These are phyloP conservation scores for Magallana angulata DNA, from an alignment of 1,140 invertebrate species.

Conservation along the genomic window DNA sequence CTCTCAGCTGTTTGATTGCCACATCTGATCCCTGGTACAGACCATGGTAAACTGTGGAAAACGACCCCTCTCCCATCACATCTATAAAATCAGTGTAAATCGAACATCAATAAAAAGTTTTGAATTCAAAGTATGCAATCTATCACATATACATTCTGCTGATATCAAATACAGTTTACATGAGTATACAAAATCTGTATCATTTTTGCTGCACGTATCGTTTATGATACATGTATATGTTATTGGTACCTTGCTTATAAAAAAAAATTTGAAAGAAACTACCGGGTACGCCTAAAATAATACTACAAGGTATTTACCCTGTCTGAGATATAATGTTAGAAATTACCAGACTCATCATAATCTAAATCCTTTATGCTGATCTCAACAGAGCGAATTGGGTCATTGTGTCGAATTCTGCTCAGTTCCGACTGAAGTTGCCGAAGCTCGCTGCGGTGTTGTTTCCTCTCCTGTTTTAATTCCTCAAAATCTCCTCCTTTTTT, in stretches of 20 bases:
- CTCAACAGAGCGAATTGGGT: conserved; percentile 68
- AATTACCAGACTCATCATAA: conserved; percentile 67
- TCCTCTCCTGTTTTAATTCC: conserved; percentile 66
- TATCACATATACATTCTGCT: too few relatives aligned
- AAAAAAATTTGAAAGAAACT: too few relatives aligned
- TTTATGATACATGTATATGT: too few relatives aligned
- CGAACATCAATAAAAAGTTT: too few relatives aligned
- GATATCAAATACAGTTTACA: too few relatives aligned
- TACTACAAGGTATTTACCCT: too few relatives aligned
- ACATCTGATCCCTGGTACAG: conserved; percentile 72
- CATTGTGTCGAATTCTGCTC: conserved; percentile 58
- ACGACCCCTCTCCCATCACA: conserved; percentile 74
- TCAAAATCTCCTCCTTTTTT: conserved; percentile 62
- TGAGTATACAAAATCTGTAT: too few relatives aligned
- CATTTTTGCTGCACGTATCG: too few relatives aligned
- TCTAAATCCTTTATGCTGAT: conserved; percentile 65
- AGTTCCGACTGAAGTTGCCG: conserved; percentile 68
- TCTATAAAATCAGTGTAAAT: conserved; percentile 58
- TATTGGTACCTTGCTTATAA: too few relatives aligned
- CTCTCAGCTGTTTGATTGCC: conserved; percentile 72
- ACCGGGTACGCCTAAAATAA: too few relatives aligned
- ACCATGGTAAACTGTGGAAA: conserved; percentile 72
- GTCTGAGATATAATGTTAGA: too few relatives aligned
- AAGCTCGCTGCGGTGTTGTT: conserved; percentile 63
- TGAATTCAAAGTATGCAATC: too few relatives aligned